phyloP scores from a whole-genome alignment of 2,797 vertebrate genomes.

The Syngnathus rostellatus region DNA sequence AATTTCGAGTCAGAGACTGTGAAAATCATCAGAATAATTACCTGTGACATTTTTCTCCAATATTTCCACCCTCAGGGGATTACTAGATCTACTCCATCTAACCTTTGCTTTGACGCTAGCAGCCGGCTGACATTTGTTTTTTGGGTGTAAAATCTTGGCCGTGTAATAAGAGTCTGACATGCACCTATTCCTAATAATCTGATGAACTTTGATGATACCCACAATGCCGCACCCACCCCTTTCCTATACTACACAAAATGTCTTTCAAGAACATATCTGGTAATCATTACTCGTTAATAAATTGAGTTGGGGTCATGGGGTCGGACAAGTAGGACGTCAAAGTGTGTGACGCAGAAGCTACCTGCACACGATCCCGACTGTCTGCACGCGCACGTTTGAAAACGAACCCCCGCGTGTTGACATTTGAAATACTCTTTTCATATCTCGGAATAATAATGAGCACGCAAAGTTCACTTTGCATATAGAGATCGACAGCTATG shows the following conservation, averaged over 20 bases:
- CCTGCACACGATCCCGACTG: neutral
- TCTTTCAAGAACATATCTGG: constrained; percentile 42
- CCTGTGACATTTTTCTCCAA: neutral
- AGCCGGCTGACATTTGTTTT: constrained; percentile 6
- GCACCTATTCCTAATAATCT: neutral
- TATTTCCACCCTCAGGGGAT: neutral
- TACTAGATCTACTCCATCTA: neutral
- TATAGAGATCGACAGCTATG: neutral
- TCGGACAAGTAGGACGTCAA: constrained; percentile 34
- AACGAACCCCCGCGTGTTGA: neutral
- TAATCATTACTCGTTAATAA: constrained; percentile 38
- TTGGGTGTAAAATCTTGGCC: neutral
- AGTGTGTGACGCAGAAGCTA: neutral
- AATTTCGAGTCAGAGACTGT: no score
- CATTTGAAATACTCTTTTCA: neutral
- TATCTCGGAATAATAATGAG: neutral
- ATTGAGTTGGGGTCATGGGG: constrained; percentile 20
- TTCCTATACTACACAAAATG: constrained; percentile 13
- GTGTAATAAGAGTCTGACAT: neutral
- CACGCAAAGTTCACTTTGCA: constrained; percentile 2
- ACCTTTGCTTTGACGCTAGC: constrained; percentile 4
- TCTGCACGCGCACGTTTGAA: neutral
- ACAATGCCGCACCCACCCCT: constrained; percentile 4
- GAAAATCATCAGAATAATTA: neutral
- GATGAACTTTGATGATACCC: constrained; percentile 1